phyloP scores from a whole-genome alignment of 2,113 vertebrate genomes.

The Lepisosteus oculatus region DNA sequence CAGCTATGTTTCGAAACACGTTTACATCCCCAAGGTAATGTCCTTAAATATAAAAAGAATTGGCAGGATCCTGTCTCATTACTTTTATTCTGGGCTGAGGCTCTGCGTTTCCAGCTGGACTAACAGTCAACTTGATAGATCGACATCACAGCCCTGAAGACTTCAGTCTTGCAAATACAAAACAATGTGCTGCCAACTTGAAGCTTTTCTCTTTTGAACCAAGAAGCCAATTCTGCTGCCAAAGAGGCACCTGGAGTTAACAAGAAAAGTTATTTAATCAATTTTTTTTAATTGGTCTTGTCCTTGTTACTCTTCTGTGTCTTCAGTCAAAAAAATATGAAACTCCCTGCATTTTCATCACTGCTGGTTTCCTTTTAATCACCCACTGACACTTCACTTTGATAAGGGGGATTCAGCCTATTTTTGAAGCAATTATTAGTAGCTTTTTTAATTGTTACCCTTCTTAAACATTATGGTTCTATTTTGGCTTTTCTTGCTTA shows the following conservation, averaged over 20 bases:
- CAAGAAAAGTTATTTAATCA: background rate
- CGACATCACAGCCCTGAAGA: background rate
- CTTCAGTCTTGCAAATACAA: background rate
- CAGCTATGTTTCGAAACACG: background rate
- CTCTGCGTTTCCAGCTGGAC: background rate
- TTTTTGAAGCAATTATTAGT: no score
- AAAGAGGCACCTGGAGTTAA: background rate
- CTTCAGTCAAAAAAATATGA: background rate
- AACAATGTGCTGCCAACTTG: background rate
- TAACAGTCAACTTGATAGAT: background rate
- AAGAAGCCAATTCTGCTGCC: background rate
- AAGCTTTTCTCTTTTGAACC: background rate
- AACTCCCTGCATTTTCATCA: background rate
- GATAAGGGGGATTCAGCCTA: background rate
- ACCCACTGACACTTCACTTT: background rate
- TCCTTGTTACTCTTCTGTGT: background rate
- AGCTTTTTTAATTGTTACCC: no score
- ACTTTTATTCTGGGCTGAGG: background rate
- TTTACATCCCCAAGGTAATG: background rate
- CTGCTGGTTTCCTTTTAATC: background rate
- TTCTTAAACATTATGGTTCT: slow-evolving; percentile 12
- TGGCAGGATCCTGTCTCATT: slow-evolving; percentile 1
- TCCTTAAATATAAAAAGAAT: background rate
- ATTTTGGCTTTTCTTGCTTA: slow-evolving; percentile 3
- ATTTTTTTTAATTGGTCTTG: background rate